A percentile compares a stretch with the other conserved stretches of the same genome.
Conservation (phyloP, 2,113 vertebrate genomes). For the Antennarius striatus region DNA sequence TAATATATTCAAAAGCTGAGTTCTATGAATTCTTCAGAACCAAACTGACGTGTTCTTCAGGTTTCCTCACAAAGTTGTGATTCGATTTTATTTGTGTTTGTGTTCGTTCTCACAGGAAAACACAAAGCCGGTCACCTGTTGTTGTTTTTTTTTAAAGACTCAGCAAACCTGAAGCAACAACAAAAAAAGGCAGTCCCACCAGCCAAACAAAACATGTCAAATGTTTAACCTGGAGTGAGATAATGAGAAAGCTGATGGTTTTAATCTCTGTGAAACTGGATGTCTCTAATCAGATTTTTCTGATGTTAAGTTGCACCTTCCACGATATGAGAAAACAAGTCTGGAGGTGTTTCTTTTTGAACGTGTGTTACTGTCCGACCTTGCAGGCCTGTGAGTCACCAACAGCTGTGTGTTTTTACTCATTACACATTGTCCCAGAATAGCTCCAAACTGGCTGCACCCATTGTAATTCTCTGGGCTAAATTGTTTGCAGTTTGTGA, state of each 20-base stretch:
- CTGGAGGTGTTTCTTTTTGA: constrained; percentile 28
- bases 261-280: constrained; percentile 5
- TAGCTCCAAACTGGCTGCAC: constrained; percentile 33
- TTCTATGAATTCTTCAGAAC: not conserved
- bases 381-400: constrained; percentile 44
- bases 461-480: constrained; percentile 3
- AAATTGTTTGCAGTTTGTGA: constrained; percentile 36
- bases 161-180: not conserved
- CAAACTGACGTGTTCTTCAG: not conserved
- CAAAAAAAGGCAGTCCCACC: not conserved
- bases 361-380: constrained; percentile 24
- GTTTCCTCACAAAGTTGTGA: constrained; percentile 12
- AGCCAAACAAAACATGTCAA: constrained; percentile 19
- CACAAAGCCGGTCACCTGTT: constrained; percentile 22
- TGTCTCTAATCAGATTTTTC: constrained; percentile 11
- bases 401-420: constrained; percentile 38
- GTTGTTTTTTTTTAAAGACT: constrained; percentile 20
- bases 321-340: constrained; percentile 21
- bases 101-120: constrained; percentile 42
- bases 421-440: constrained; percentile 42
- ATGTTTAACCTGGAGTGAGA: not conserved
- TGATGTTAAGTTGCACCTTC: constrained; percentile 14
- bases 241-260: constrained; percentile 19
- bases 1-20: no score
- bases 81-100: constrained; percentile 33